Percentiles rank a stretch among this genome's conserved stretches.
Conservation (phyloP, 2,888 invertebrate species). For the Sericinus montela region DNA sequence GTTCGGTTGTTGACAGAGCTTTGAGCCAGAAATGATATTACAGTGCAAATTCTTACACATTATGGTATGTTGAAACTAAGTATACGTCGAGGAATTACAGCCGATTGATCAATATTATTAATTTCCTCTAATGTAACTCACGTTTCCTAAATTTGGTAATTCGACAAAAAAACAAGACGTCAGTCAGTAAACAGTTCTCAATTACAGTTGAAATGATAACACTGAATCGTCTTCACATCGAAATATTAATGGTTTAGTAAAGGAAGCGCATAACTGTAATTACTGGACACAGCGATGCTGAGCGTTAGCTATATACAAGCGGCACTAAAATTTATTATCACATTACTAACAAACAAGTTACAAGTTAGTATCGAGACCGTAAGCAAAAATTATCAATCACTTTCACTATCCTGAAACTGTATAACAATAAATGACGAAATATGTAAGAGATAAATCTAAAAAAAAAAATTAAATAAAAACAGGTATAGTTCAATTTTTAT, state of each 20-base stretch:
- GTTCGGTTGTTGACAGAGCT: constrained; percentile 38
- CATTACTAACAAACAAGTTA: background rate
- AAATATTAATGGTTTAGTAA: background rate
- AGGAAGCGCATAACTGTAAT: background rate
- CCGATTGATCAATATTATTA: constrained; percentile 10
- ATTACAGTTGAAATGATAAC: background rate
- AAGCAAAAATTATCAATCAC: background rate
- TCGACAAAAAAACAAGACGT: constrained; percentile 60
- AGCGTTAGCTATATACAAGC: constrained; percentile 1
- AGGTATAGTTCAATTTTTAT: too few relatives aligned
- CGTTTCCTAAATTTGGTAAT: constrained; percentile 50
- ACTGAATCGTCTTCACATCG: background rate
- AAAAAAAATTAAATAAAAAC: background rate
- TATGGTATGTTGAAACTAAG: constrained; percentile 44
- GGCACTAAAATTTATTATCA: background rate
- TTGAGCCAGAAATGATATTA: constrained; percentile 52
- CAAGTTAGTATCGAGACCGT: background rate
- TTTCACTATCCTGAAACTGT: background rate
- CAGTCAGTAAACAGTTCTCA: constrained; percentile 32
- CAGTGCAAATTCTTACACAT: constrained; percentile 43
- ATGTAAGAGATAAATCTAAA: too few relatives aligned
- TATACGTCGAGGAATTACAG: constrained; percentile 34
- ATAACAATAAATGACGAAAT: background rate
- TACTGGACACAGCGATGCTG: constrained; percentile 15
- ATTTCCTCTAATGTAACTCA: constrained; percentile 35